Conservation (phyloP, 2,797 vertebrate genomes). For the Synaphobranchus kaupii region DNA sequence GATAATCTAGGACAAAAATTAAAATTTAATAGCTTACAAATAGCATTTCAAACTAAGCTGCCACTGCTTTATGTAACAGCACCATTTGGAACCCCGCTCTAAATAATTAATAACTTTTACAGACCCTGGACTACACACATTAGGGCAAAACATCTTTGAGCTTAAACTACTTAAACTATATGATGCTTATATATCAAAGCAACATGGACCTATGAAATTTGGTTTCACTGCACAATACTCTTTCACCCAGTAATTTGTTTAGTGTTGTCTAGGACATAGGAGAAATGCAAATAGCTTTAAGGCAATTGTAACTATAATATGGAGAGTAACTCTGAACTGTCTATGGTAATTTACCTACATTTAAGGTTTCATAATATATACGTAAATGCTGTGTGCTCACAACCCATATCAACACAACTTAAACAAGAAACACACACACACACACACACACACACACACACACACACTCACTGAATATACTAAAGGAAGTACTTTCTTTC, state of each 20-base stretch:
- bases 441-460: neutral
- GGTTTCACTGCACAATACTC: no score
- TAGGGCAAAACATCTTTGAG: neutral
- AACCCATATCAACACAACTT: neutral
- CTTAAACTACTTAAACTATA: neutral
- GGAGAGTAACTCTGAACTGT: no score
- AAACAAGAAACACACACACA: neutral
- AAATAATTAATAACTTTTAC: conserved; percentile 67
- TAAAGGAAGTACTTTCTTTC: no score
- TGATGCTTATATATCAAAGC: no score
- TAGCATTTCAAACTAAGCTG: conserved; percentile 67
- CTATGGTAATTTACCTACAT: no score
- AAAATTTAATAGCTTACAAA: conserved; percentile 77
- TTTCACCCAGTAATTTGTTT: no score
- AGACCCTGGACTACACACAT: neutral
- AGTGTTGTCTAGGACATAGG: no score
- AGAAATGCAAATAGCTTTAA: no score
- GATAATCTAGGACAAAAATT: conserved; percentile 77
- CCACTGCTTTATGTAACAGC: conserved; percentile 65
- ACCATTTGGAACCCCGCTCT: conserved; percentile 74
- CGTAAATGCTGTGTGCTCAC: neutral
- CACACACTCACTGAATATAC: neutral
- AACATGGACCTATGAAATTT: no score
- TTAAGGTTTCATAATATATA: neutral
- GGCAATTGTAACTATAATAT: no score